Conservation (phyloP, 1,140 invertebrate genomes). For the Meloidogyne floridensis region DNA sequence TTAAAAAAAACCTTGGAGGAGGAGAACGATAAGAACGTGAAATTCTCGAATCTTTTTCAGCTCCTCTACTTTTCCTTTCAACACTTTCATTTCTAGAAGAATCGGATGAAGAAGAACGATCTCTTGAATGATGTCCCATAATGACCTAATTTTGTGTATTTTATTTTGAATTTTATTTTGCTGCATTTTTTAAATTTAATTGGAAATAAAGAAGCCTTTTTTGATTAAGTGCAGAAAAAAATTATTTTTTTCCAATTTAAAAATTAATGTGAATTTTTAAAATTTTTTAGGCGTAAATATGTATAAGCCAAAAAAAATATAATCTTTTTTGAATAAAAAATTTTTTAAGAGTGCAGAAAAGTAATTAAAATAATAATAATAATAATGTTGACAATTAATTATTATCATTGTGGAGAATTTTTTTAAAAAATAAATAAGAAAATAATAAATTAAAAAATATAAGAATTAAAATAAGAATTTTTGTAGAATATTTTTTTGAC, state of each 20-base stretch:
- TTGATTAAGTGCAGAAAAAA: neutral
- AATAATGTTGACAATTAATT: neutral
- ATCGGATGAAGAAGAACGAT: neutral
- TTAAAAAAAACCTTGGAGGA: conserved; percentile 20
- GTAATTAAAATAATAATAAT: neutral
- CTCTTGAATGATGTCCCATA: conserved; percentile 3
- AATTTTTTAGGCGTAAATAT: neutral
- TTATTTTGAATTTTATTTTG: neutral
- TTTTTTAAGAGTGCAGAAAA: neutral
- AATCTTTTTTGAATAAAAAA: neutral
- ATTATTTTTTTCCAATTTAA: neutral
- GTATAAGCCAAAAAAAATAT: neutral
- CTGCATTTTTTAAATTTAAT: neutral
- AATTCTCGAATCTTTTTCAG: conserved; percentile 18
- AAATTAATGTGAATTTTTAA: neutral
- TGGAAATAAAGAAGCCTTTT: neutral
- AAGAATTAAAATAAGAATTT: neutral
- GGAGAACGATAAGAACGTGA: conserved; percentile 31
- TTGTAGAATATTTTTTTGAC: neutral
- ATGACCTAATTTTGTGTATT: neutral
- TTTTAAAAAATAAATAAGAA: neutral
- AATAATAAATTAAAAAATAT: neutral
- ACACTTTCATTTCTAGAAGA: neutral
- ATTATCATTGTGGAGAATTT: conserved; percentile 5
- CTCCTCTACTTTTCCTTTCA: conserved; percentile 15